These are phyloP conservation scores for Hypomesus transpacificus DNA, from an alignment of 2,113 vertebrate species.

Conservation along the genomic window DNA sequence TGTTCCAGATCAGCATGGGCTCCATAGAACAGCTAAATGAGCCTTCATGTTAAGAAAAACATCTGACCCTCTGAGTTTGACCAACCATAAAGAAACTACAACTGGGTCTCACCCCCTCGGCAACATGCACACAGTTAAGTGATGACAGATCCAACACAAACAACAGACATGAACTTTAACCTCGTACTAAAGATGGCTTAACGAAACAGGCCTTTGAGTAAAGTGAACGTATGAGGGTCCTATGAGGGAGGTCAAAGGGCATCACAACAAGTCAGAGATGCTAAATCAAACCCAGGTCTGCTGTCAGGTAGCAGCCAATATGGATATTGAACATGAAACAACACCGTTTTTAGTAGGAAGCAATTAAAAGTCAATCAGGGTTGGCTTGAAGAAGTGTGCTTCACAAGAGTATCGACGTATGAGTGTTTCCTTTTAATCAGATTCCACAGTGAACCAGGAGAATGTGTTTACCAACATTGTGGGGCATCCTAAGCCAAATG, in stretches of 20 bases:
- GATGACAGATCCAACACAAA: not conserved
- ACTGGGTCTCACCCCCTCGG: not conserved
- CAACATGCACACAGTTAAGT: not conserved
- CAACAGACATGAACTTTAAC: conserved; percentile 1
- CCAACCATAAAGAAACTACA: not conserved
- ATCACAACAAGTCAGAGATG: not conserved
- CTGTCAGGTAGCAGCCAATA: not conserved
- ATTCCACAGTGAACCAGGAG: not conserved
- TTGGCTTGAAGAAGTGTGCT: not conserved
- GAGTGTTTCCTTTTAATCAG: not conserved
- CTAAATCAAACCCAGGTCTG: not conserved
- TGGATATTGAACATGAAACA: conserved; percentile 2
- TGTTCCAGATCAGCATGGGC: too few relatives aligned
- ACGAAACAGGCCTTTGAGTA: not conserved
- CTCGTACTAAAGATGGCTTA: not conserved
- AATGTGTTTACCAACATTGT: not conserved
- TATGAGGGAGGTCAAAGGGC: not conserved
- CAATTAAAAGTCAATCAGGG: not conserved
- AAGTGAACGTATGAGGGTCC: not conserved
- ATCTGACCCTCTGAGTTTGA: not conserved
- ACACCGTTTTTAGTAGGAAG: not conserved
- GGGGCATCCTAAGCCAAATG: conserved; percentile 9
- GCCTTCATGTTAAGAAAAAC: too few relatives aligned
- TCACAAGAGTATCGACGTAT: not conserved
- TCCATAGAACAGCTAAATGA: too few relatives aligned